Evolutionary conservation across 2,888 invertebrate species (phyloP).

Genomic region (Seira musarum): DNA sequence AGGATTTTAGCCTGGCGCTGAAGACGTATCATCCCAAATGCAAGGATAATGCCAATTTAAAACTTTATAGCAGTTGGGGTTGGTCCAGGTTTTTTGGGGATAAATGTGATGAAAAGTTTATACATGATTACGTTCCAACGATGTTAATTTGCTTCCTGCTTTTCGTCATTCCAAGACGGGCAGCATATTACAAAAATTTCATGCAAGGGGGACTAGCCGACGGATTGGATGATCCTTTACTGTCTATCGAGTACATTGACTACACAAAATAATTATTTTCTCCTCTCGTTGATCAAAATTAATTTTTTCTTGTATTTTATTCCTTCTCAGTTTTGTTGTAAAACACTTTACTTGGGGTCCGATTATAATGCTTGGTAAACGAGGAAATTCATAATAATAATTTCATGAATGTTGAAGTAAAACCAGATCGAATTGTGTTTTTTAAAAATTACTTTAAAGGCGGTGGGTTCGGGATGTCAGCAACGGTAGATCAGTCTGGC

Average conservation of each 20-base stretch:
- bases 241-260: constrained; percentile 57
- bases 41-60: not conserved
- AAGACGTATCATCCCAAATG: constrained; percentile 25
- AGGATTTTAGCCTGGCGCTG: too few species aligned
- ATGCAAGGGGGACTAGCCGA: constrained; percentile 57
- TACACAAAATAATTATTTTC: too few species aligned
- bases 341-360: constrained; percentile 49
- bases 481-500: constrained; percentile 85
- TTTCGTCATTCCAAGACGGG: constrained; percentile 62
- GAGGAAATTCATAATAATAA: not conserved
- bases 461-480: constrained; percentile 92
- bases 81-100: constrained; percentile 42
- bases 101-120: constrained; percentile 43
- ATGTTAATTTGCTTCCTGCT: constrained; percentile 60
- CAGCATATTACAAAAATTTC: constrained; percentile 62
- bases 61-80: constrained; percentile 25
- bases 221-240: constrained; percentile 66
- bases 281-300: too few species aligned
- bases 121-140: constrained; percentile 62
- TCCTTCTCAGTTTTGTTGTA: too few species aligned
- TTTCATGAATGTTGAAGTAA: not conserved
- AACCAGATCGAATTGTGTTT: not conserved
- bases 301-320: too few species aligned
- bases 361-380: constrained; percentile 58
- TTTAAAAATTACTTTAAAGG: constrained; percentile 72